These are phyloP conservation scores for Zaprionus africanus DNA, from an alignment of 1,140 invertebrate genomes.

Conservation along the genomic window DNA sequence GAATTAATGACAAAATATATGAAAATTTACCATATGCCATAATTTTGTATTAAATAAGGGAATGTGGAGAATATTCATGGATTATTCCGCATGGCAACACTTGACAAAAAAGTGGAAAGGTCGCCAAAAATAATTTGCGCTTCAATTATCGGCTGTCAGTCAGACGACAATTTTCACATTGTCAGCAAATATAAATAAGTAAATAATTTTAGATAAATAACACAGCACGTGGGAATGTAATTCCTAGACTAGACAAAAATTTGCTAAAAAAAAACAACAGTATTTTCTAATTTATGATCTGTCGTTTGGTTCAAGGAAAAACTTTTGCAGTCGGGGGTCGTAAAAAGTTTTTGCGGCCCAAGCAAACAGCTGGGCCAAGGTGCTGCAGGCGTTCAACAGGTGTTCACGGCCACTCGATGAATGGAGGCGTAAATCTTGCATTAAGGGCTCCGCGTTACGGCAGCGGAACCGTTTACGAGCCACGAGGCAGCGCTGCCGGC, in stretches of 20 bases:
- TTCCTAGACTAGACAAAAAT: conserved; percentile 28
- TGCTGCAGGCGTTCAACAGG: conserved; percentile 60
- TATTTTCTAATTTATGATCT: conserved; percentile 10
- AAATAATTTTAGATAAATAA: conserved; percentile 48
- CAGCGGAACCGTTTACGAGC: conserved; percentile 53
- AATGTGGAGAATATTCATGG: conserved; percentile 17
- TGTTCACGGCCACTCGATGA: conserved; percentile 70
- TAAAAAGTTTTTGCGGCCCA: conserved; percentile 59
- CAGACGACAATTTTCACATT: conserved; percentile 65
- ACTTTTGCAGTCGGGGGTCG: conserved; percentile 28
- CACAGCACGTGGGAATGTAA: conserved; percentile 22
- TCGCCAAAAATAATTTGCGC: conserved; percentile 47
- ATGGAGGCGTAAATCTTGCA: conserved; percentile 80
- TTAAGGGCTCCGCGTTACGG: conserved; percentile 52
- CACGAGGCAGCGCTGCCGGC: conserved; percentile 11
- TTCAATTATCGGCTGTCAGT: conserved; percentile 76
- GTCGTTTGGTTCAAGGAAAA: conserved; percentile 40
- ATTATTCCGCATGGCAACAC: conserved; percentile 36
- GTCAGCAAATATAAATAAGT: conserved; percentile 39
- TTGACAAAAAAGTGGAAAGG: conserved; percentile 18
- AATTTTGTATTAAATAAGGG: conserved; percentile 11
- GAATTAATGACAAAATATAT: conserved; percentile 25
- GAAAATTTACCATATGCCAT: conserved; percentile 30
- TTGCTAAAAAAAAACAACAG: conserved; percentile 24
- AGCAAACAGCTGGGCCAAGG: conserved; percentile 5